These are phyloP conservation scores for Polietes domitor DNA, from an alignment of 2,888 invertebrate species.

Conservation along the genomic window DNA sequence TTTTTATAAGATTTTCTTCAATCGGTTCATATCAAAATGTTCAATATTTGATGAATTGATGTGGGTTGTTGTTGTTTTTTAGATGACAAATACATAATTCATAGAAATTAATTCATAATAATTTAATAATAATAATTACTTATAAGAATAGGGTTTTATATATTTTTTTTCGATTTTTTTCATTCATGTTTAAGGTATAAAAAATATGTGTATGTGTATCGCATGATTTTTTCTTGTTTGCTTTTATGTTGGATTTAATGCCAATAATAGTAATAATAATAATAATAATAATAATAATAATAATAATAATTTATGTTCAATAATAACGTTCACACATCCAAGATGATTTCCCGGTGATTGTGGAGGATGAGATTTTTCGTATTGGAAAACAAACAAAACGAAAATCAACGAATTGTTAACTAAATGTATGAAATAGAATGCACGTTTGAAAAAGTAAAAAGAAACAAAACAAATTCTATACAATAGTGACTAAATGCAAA, in stretches of 20 bases:
- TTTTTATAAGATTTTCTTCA: slow-evolving; percentile 23
- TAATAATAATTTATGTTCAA: slow-evolving; percentile 53
- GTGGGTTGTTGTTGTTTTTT: slow-evolving; percentile 62
- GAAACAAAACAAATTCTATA: slow-evolving; percentile 68
- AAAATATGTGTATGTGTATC: slow-evolving; percentile 61
- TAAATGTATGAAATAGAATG: slow-evolving; percentile 25
- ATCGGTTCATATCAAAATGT: slow-evolving; percentile 61
- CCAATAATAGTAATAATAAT: slow-evolving; percentile 56
- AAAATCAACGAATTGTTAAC: slow-evolving; percentile 44
- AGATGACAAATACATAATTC: slow-evolving; percentile 62
- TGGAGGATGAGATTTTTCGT: slow-evolving; percentile 42
- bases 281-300: no score
- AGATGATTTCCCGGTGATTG: slow-evolving; percentile 29
- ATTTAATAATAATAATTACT: slow-evolving; percentile 59
- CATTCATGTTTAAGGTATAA: slow-evolving; percentile 69
- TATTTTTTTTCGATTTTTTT: slow-evolving; percentile 41
- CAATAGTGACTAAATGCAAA: slow-evolving; percentile 69
- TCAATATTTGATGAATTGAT: slow-evolving; percentile 55
- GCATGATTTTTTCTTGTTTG: slow-evolving; percentile 53
- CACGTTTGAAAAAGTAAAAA: not conserved
- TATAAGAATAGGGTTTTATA: slow-evolving; percentile 29
- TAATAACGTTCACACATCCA: slow-evolving; percentile 59
- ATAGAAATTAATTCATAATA: slow-evolving; percentile 60
- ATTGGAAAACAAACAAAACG: slow-evolving; percentile 51
- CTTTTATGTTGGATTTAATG: slow-evolving; percentile 40